Base-by-base conservation (phyloP, 2,888 invertebrate genomes). In the Andrena bucephala region DNA sequence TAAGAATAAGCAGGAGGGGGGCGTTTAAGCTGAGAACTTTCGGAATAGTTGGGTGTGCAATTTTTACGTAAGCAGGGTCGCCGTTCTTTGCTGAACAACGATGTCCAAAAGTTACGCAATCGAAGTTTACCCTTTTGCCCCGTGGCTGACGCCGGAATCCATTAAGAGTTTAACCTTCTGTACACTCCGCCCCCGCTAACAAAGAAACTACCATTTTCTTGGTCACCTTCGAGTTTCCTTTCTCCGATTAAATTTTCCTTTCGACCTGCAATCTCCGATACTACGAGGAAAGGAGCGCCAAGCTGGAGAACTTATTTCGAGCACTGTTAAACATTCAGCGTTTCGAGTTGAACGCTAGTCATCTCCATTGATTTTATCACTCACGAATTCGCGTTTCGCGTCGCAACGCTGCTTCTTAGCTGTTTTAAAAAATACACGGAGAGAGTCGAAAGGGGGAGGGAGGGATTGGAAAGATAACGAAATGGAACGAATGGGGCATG, bases 401-500 rank as follows among this genome's bases (percentile, higher is more conserved):
- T 20, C 2, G 6, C 36, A 10, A 42, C 27, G 4, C 1, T 24
- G 33, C 10, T 31, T 16, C 31, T 16, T 73, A 27, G 31, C 13
- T 36, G 20, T 60, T 52, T 59, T n/a, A 48, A n/a, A 36, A 27
- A 10, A 42, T 2, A n/a, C 48, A 29, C 48, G 42, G 57, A 36
- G 63, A 20, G 65, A 65, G 65, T 36, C 50, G 4, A 8, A 20
- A 7, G 33, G 57, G 54, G n/a, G 66, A 2, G 57, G 20, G 24
- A 31, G 36, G 60, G 54, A 57, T 36, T 65, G 57, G 68, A 72
- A 72, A 50, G 68, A 81, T 81, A 78, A 81, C 78, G 81, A 68
- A 73, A 78, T 65, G 78, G 68, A 73, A 63, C 81, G 81, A 78
- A 81, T 78, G 78, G 68, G 29, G 78, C 78, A 78, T 81, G 79